phyloP scores from a whole-genome alignment of 2,888 invertebrate species.

The Morpho deidamia region DNA sequence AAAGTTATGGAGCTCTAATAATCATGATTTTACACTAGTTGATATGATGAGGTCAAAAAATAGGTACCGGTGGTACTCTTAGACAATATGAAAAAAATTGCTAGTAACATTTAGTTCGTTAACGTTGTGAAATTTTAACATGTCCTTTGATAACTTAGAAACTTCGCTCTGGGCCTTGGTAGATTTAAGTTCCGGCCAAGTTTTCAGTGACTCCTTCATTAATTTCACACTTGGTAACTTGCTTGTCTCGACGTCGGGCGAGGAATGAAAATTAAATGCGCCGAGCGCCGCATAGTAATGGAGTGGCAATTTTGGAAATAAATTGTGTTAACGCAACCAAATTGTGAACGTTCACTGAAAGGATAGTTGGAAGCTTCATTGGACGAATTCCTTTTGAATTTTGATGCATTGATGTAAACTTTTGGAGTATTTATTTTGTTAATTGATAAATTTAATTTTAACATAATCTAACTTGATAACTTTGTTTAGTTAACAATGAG shows the following conservation, averaged over 20 bases:
- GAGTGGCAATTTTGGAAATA: constrained; percentile 29
- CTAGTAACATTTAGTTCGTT: too few species aligned
- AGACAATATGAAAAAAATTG: too few species aligned
- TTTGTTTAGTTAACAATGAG: too few species aligned
- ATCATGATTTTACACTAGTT: too few species aligned
- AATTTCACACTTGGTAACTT: constrained; percentile 36
- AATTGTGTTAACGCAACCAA: constrained; percentile 27
- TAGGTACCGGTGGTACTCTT: too few species aligned
- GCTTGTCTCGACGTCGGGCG: constrained; percentile 24
- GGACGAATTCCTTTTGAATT: constrained; percentile 14
- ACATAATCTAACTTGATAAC: too few species aligned
- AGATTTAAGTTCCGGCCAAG: constrained; percentile 9
- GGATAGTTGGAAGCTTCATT: constrained; percentile 18
- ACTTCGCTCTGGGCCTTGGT: not conserved
- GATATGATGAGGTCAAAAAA: too few species aligned
- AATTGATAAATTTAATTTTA: too few species aligned
- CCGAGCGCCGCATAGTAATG: constrained; percentile 24
- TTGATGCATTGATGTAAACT: constrained; percentile 1
- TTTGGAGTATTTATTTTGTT: not conserved
- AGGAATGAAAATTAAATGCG: constrained; percentile 32
- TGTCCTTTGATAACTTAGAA: too few species aligned
- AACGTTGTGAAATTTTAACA: too few species aligned
- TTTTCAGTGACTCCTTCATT: constrained; percentile 29
- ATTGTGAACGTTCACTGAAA: constrained; percentile 22
- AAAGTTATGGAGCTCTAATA: too few species aligned